Evolutionary conservation across 2,113 vertebrate species (phyloP).

Genomic region (Trichechus manatus): DNA sequence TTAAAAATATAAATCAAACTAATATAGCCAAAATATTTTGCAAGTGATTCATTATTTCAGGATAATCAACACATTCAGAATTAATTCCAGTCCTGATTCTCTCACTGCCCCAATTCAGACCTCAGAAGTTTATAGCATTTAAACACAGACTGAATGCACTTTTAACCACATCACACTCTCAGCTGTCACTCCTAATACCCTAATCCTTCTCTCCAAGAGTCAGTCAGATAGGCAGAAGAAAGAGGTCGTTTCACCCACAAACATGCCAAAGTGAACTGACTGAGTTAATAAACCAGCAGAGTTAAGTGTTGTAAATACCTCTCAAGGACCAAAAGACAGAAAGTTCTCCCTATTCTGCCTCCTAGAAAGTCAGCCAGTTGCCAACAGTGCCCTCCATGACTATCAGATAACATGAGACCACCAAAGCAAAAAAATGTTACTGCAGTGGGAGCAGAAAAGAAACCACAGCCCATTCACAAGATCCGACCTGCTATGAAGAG

Average conservation of each 20-base stretch:
- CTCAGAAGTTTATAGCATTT: background rate
- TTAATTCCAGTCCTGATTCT: background rate
- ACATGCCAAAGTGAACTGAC: background rate
- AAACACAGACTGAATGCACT: background rate
- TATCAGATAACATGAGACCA: background rate
- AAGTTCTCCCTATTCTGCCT: background rate
- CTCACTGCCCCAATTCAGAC: background rate
- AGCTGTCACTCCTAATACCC: background rate
- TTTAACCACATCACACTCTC: background rate
- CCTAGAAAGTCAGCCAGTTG: background rate
- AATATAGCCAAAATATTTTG: conserved; percentile 36
- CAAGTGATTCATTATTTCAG: background rate
- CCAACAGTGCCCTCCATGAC: background rate
- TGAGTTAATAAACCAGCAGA: background rate
- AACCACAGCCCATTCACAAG: background rate
- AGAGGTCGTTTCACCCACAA: background rate
- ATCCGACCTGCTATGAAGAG: background rate
- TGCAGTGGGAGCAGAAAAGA: background rate
- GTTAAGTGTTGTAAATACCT: background rate
- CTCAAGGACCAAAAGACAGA: background rate
- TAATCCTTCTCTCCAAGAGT: background rate
- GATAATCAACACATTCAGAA: conserved; percentile 20
- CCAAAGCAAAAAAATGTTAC: background rate
- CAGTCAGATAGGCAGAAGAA: background rate
- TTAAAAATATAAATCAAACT: background rate